Evolutionary conservation across 2,888 invertebrate species (phyloP).

Genomic region (Campopleginae sp.): DNA sequence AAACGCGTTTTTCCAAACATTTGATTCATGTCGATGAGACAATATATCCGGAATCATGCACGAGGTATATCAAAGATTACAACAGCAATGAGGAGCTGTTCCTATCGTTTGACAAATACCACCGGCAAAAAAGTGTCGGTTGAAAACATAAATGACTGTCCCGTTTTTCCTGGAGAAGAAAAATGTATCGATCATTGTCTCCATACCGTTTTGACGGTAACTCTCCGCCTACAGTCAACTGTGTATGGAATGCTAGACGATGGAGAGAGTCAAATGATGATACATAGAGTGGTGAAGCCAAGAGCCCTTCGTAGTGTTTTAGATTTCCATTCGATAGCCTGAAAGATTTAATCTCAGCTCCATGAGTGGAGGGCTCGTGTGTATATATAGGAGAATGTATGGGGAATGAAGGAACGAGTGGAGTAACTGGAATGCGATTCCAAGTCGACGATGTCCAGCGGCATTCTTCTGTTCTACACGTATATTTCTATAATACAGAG

Average conservation of each 20-base stretch:
- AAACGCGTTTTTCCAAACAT: neutral
- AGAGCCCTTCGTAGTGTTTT: slow-evolving; percentile 71
- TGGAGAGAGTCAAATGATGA: slow-evolving; percentile 31
- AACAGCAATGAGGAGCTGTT: neutral
- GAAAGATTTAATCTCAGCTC: slow-evolving; percentile 70
- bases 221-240: neutral
- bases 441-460: slow-evolving; percentile 52
- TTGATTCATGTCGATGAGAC: neutral
- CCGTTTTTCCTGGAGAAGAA: neutral
- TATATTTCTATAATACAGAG: neutral
- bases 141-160: neutral
- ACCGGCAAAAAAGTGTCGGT: neutral
- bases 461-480: slow-evolving; percentile 11
- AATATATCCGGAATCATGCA: neutral
- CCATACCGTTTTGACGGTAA: neutral
- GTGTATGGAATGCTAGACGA: slow-evolving; percentile 36
- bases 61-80: neutral
- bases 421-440: slow-evolving; percentile 38
- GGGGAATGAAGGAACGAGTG: slow-evolving; percentile 46
- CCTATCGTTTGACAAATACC: neutral
- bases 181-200: neutral
- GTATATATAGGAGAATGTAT: neutral
- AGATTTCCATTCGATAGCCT: slow-evolving; percentile 74
- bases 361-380: slow-evolving; percentile 6
- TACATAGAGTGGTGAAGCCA: slow-evolving; percentile 44